Conservation (phyloP, 1,140 invertebrate genomes). For the Drosophila burlai region DNA sequence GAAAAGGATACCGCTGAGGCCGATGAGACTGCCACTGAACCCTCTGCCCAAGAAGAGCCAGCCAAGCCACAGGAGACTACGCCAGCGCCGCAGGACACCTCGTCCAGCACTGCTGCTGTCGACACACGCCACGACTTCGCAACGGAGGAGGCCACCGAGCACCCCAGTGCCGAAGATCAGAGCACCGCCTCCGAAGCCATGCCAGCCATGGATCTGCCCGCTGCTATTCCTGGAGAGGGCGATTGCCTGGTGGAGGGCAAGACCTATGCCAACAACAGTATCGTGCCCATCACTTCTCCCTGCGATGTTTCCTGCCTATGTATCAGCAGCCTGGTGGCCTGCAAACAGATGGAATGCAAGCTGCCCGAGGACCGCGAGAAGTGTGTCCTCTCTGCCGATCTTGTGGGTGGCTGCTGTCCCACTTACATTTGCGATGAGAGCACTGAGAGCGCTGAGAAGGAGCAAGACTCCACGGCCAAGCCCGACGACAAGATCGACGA, state of each 20-base stretch:
- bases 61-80: slow-evolving; percentile 30
- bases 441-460: slow-evolving; percentile 45
- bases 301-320: slow-evolving; percentile 93
- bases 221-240: slow-evolving; percentile 91
- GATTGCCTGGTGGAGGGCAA: slow-evolving; percentile 92
- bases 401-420: slow-evolving; percentile 72
- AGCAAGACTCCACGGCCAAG: slow-evolving; percentile 56
- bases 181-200: slow-evolving; percentile 35
- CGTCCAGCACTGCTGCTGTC: slow-evolving; percentile 35
- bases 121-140: slow-evolving; percentile 56
- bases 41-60: slow-evolving; percentile 32
- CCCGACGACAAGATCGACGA: slow-evolving; percentile 49
- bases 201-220: slow-evolving; percentile 74
- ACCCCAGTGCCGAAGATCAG: slow-evolving; percentile 54
- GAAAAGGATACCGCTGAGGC: slow-evolving; percentile 29
- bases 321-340: slow-evolving; percentile 90
- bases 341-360: slow-evolving; percentile 89
- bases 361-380: slow-evolving; percentile 84
- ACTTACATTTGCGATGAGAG: slow-evolving; percentile 69
- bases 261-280: slow-evolving; percentile 91
- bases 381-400: slow-evolving; percentile 65
- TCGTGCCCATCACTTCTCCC: slow-evolving; percentile 89
- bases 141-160: slow-evolving; percentile 37
- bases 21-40: slow-evolving; percentile 29
- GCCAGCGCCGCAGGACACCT: slow-evolving; percentile 4